Evolutionary conservation across 2,888 invertebrate species (phyloP).

Genomic region (Cryptocephalus primarius): DNA sequence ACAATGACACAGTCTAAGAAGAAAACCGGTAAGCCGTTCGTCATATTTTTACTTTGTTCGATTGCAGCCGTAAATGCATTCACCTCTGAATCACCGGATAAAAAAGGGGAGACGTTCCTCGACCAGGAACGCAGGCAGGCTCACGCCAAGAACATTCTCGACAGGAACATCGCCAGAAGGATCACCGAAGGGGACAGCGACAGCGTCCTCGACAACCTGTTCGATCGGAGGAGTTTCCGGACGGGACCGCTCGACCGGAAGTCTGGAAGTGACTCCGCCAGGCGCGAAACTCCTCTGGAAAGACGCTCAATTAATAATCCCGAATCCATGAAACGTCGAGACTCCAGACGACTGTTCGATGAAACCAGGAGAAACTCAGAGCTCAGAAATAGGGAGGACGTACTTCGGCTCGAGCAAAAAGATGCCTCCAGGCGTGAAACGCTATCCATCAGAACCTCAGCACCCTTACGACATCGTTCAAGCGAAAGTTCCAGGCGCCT

Average conservation of each 20-base stretch:
- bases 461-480: too few relatives aligned
- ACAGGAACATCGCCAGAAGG: constrained; percentile 2
- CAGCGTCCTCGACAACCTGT: constrained; percentile 9
- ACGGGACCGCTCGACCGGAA: constrained; percentile 7
- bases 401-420: too few relatives aligned
- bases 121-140: too few relatives aligned
- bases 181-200: constrained; percentile 4
- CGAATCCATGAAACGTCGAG: background rate
- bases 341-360: background rate
- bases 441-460: too few relatives aligned
- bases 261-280: constrained; percentile 13
- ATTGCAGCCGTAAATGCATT: constrained; percentile 5
- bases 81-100: too few relatives aligned
- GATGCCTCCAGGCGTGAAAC: too few relatives aligned
- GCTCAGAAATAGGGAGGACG: too few relatives aligned
- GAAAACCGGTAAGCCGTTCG: constrained; percentile 8
- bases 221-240: constrained; percentile 12
- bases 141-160: background rate
- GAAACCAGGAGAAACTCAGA: too few relatives aligned
- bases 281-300: constrained; percentile 5
- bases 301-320: constrained; percentile 1
- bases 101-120: too few relatives aligned
- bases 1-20: constrained; percentile 11
- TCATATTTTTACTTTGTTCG: constrained; percentile 9
- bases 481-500: background rate